These are phyloP conservation scores for Manduca sexta DNA, from an alignment of 1,140 invertebrate species.

Conservation along the genomic window DNA sequence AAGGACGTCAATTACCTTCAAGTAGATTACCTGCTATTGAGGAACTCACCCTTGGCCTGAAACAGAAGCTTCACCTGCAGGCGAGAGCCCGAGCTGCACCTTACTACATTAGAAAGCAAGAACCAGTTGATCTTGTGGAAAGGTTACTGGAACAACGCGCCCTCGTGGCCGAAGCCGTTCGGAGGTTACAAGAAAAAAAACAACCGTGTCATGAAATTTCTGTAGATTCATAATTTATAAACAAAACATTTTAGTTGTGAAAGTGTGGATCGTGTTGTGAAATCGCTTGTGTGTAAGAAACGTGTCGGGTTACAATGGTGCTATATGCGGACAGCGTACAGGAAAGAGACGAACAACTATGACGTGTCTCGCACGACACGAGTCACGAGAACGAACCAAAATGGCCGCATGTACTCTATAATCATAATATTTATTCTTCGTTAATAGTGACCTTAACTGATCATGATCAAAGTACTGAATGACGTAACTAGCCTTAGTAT, in stretches of 20 bases:
- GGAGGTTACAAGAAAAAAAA: conserved; percentile 67
- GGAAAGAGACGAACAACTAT: conserved; percentile 63
- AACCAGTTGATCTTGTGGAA: conserved; percentile 69
- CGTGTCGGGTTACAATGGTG: conserved; percentile 73
- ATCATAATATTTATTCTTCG: conserved; percentile 73
- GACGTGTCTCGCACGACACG: conserved; percentile 67
- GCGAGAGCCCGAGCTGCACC: conserved; percentile 66
- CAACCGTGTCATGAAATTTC: conserved; percentile 67
- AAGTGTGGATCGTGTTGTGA: conserved; percentile 72
- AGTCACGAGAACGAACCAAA: conserved; percentile 71
- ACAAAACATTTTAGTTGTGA: conserved; percentile 71
- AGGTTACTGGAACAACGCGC: conserved; percentile 64
- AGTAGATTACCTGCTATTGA: conserved; percentile 63
- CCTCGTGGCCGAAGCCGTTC: conserved; percentile 67
- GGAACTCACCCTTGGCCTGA: conserved; percentile 63
- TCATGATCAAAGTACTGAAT: conserved; percentile 72
- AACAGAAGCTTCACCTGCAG: conserved; percentile 70
- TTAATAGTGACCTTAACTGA: conserved; percentile 71
- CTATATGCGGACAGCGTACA: conserved; percentile 68
- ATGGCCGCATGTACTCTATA: conserved; percentile 69
- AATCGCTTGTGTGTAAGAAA: conserved; percentile 72
- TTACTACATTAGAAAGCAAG: conserved; percentile 70
- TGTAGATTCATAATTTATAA: conserved; percentile 68
- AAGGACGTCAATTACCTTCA: conserved; percentile 43
- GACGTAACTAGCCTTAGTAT: conserved; percentile 64